Percentiles rank a stretch among this genome's conserved stretches.
Conservation (phyloP, 2,797 vertebrate genomes). For the Pitangus sulphuratus region DNA sequence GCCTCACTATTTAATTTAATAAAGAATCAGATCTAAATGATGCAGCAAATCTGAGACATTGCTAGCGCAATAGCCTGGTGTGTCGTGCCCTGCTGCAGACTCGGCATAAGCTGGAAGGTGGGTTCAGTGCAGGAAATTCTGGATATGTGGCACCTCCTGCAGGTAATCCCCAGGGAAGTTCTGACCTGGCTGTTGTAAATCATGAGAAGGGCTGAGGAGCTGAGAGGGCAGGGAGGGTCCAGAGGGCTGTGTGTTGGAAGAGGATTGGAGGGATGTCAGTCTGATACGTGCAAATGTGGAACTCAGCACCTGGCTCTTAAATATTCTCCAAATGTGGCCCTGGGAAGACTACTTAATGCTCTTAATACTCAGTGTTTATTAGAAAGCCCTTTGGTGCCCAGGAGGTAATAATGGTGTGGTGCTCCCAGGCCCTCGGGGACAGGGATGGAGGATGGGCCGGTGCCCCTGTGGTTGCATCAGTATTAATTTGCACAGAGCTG, state of each 20-base stretch:
- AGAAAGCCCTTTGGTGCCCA: background rate
- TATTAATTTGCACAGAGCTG: rapidly evolving
- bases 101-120: background rate
- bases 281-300: background rate
- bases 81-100: background rate
- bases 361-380: background rate
- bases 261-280: rapidly evolving
- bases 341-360: background rate
- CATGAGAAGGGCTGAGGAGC: background rate
- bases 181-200: background rate
- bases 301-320: background rate
- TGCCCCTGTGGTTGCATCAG: rapidly evolving
- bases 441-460: background rate
- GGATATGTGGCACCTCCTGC: background rate
- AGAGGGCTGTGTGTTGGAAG: background rate
- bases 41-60: background rate
- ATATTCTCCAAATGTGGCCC: background rate
- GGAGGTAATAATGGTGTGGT: rapidly evolving
- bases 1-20: conserved; percentile 16
- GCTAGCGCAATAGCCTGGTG: background rate
- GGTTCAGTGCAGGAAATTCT: background rate
- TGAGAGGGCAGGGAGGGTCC: background rate
- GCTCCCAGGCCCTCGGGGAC: background rate
- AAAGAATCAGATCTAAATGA: background rate
- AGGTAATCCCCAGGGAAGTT: background rate